Conservation (phyloP, 2,113 vertebrate genomes). For the Ammodytes marinus region DNA sequence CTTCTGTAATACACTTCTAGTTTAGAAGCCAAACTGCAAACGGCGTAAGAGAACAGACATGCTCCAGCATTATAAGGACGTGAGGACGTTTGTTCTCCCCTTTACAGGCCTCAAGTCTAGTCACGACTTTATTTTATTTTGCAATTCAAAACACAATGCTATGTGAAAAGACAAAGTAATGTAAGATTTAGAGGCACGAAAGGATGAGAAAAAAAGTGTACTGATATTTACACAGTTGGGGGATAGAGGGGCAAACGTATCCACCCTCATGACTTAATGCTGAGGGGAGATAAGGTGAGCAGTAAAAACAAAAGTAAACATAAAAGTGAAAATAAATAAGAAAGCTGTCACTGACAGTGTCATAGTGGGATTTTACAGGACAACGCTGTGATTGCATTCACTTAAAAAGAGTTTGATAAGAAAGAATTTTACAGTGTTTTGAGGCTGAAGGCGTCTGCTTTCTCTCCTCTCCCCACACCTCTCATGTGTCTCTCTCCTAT, state of each 20-base stretch:
- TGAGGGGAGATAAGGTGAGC: not conserved
- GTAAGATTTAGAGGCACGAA: slow-evolving; percentile 27
- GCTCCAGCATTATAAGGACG: slow-evolving; percentile 49
- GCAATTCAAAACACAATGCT: slow-evolving; percentile 41
- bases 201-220: not conserved
- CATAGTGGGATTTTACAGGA: not conserved
- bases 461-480: not conserved
- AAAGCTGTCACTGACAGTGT: not conserved
- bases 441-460: slow-evolving; percentile 25
- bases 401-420: slow-evolving; percentile 7
- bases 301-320: no score
- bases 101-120: slow-evolving; percentile 2
- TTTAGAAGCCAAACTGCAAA: slow-evolving; percentile 69
- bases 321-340: no score
- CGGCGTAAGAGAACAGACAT: slow-evolving; percentile 49
- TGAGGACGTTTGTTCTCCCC: slow-evolving; percentile 33
- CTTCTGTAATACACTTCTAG: slow-evolving; percentile 77
- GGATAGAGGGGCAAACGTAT: not conserved
- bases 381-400: not conserved
- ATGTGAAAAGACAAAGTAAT: slow-evolving; percentile 35
- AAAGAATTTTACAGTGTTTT: slow-evolving; percentile 27
- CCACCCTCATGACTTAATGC: not conserved
- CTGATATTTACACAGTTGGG: not conserved
- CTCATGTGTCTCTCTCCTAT: slow-evolving; percentile 16
- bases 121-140: slow-evolving; percentile 22